Evolutionary conservation across 2,113 vertebrate genomes (phyloP).

Genomic region (Camarhynchus parvulus): DNA sequence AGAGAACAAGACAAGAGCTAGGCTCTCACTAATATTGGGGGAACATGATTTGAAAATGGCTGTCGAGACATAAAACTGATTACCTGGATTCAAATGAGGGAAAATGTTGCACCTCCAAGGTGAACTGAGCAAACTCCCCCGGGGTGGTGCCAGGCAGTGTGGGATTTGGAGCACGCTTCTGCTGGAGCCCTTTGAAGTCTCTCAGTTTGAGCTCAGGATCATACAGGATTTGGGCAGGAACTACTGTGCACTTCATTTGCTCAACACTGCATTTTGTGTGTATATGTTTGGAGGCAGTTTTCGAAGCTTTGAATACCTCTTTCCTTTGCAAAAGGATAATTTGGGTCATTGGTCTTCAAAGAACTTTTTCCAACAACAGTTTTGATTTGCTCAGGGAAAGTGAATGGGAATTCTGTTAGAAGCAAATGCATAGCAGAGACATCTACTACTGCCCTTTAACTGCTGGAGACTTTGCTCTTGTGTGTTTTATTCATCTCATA

Average conservation of each 20-base stretch:
- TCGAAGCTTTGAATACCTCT: slow-evolving; percentile 9
- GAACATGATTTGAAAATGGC: neutral
- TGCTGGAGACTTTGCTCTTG: slow-evolving; percentile 50
- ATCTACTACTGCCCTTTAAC: slow-evolving; percentile 35
- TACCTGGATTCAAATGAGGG: neutral
- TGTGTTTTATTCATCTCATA: slow-evolving; percentile 66
- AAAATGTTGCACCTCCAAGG: neutral
- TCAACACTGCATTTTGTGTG: neutral
- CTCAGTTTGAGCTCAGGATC: neutral
- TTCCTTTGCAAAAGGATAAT: slow-evolving; percentile 39
- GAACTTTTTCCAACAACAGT: neutral
- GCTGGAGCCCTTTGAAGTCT: neutral
- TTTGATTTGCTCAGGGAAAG: slow-evolving; percentile 41
- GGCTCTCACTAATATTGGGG: neutral
- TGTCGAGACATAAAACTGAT: neutral
- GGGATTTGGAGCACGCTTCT: neutral
- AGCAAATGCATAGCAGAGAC: slow-evolving; percentile 51
- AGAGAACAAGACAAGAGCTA: neutral
- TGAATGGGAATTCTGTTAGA: slow-evolving; percentile 59
- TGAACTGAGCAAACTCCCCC: neutral
- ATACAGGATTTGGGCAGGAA: neutral
- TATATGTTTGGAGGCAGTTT: neutral
- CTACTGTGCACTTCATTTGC: neutral
- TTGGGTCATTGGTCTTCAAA: slow-evolving; percentile 37
- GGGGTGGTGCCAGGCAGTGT: neutral